Conservation (phyloP, 1,140 invertebrate genomes). For the Trinorchestia longiramus region DNA sequence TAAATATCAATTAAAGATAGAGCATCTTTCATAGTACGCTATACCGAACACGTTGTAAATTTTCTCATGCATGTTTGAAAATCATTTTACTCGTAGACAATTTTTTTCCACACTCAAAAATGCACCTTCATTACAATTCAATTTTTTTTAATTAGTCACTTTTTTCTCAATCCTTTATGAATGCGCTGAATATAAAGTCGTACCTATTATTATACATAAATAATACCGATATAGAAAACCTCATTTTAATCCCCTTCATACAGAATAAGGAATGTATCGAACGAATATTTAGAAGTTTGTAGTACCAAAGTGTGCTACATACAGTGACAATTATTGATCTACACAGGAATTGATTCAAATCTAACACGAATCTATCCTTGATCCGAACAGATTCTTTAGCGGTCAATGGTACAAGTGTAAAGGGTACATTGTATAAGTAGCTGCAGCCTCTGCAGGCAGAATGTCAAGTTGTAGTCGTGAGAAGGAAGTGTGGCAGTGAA, state of each 20-base stretch:
- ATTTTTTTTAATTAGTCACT: too few relatives aligned
- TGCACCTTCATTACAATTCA: too few relatives aligned
- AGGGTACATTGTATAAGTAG: not conserved
- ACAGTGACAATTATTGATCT: not conserved
- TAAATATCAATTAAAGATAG: too few relatives aligned
- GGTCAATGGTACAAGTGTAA: too few relatives aligned
- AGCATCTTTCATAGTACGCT: too few relatives aligned
- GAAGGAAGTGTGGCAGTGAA: not conserved
- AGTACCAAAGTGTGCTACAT: not conserved
- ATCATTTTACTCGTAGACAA: too few relatives aligned
- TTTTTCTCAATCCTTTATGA: not conserved
- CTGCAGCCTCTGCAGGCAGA: not conserved
- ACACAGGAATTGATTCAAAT: not conserved
- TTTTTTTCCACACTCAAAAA: too few relatives aligned
- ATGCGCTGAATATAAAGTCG: not conserved
- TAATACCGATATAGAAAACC: not conserved
- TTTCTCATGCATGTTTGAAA: too few relatives aligned
- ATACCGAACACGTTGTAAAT: too few relatives aligned
- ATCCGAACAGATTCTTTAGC: not conserved
- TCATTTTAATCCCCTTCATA: not conserved
- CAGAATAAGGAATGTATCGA: not conserved
- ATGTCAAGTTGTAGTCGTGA: not conserved
- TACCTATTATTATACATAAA: not conserved
- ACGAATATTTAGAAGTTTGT: not conserved
- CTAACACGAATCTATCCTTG: not conserved